Conservation (phyloP, 1,140 invertebrate genomes). For the Euura saliciscinereae region DNA sequence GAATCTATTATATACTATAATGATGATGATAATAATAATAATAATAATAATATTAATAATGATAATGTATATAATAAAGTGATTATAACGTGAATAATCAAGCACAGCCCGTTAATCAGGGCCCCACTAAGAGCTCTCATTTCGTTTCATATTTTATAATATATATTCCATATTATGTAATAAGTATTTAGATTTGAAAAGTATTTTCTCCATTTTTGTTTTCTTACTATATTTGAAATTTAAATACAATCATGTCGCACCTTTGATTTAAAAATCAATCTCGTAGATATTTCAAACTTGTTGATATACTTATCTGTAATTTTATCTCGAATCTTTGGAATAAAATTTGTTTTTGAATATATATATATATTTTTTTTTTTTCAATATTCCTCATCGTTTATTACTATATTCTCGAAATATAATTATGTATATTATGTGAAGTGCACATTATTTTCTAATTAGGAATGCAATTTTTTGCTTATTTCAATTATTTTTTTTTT, state of each 20-base stretch:
- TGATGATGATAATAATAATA: neutral
- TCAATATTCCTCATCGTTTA: neutral
- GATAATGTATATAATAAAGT: slow-evolving; percentile 36
- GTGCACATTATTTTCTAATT: slow-evolving; percentile 5
- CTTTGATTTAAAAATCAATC: too few relatives aligned
- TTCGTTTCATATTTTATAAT: slow-evolving; percentile 18
- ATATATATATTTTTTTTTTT: too few relatives aligned
- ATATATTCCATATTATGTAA: neutral
- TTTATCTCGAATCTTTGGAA: too few relatives aligned
- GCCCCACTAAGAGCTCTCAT: slow-evolving; percentile 33
- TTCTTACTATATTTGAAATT: neutral
- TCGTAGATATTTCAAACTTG: too few relatives aligned
- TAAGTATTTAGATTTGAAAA: neutral
- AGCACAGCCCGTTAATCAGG: slow-evolving; percentile 50
- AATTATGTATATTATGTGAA: too few relatives aligned
- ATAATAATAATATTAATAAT: slow-evolving; percentile 20
- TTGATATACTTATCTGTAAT: too few relatives aligned
- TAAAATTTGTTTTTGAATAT: too few relatives aligned
- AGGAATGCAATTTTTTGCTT: slow-evolving; percentile 24
- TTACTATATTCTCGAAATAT: too few relatives aligned
- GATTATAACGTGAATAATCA: slow-evolving; percentile 46
- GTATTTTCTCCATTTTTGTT: neutral
- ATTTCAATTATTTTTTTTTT: too few relatives aligned
- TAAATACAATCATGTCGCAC: neutral
- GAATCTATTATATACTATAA: neutral